Evolutionary conservation across 2,797 vertebrate species (phyloP), one percentile per base, ranked within the genome.

Genomic region (Acomys russatus): DNA sequence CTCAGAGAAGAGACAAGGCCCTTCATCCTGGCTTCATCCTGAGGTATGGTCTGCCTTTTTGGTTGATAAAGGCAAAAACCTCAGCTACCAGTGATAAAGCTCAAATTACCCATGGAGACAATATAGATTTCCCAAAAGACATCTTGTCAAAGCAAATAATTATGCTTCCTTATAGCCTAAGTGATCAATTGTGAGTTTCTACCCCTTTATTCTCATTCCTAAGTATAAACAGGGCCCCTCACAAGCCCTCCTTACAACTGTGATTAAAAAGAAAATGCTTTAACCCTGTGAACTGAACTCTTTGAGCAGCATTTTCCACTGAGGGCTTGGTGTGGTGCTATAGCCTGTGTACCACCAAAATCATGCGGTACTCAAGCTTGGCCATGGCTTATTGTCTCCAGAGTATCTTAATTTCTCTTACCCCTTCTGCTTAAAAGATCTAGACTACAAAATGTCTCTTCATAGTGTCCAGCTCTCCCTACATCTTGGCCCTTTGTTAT

Each of bases 41-140:
- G 73, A 18, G 15, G 49, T 20, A 54, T 78, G 76, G 9, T 33
- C 28, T 78, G 49, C 49, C 28, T 51, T 78, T 54, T 78, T 18
- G 20, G n/a, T 44, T 61, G 59, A 44, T 83, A 83, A 64, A 66
- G 38, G 38, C 61, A 64, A 64, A 30, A 66, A 17, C 56, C n/a
- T 38, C 23, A 84, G 35, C 35, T 64, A 18, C 23, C 80, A 82
- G 15, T 61, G 56, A 35, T 82, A 8, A 35, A 82, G 56, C 79
- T n/a, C 79, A 64, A 30, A 66, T 84, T 84, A 7, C 15, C 61
- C 35, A 66, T 84, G 35, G 25, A 83, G 59, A 83, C 35, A 44
- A 82, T 49, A 84, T 64, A 30, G 15, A 66, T 84, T 66, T 84
- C 17, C 82, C n/a, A 94, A 96, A 95, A 44, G 61, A 64, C 61